These are phyloP conservation scores for Silurus meridionalis DNA, from an alignment of 2,113 vertebrate genomes.

Conservation along the genomic window DNA sequence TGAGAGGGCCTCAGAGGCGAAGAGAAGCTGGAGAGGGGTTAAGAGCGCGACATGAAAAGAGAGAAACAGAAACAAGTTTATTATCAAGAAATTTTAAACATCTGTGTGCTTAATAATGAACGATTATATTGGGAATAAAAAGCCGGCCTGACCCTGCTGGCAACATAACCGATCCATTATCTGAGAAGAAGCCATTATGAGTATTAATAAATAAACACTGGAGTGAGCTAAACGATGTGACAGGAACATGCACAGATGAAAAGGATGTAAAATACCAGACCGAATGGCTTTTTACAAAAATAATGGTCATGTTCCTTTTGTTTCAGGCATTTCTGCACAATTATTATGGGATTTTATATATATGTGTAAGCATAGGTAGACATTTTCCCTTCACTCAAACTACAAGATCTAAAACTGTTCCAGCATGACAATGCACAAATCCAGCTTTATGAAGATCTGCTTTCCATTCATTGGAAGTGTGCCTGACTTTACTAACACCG, in stretches of 20 bases:
- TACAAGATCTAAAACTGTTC: too few species aligned
- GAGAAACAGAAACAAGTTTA: background rate
- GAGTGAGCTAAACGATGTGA: background rate
- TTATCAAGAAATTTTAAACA: background rate
- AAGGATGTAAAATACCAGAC: background rate
- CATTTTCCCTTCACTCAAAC: too few species aligned
- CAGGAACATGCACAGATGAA: background rate
- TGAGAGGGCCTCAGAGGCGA: background rate
- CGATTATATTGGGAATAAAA: background rate
- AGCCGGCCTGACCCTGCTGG: background rate
- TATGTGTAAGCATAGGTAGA: too few species aligned
- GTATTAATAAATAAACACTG: slow-evolving; percentile 17
- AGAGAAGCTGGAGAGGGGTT: background rate
- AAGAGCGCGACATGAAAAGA: background rate
- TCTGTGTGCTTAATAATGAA: background rate
- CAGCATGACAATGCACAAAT: too few species aligned
- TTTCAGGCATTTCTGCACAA: background rate
- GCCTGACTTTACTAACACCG: too few species aligned
- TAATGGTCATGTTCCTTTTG: background rate
- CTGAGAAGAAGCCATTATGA: background rate
- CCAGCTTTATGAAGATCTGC: too few species aligned
- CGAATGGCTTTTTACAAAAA: background rate
- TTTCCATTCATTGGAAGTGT: too few species aligned
- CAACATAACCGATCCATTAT: background rate
- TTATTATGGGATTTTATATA: background rate